Evolutionary conservation across 2,113 vertebrate species (phyloP), one percentile per base, ranked within the genome.

Genomic region (Diphyllodes magnificus): DNA sequence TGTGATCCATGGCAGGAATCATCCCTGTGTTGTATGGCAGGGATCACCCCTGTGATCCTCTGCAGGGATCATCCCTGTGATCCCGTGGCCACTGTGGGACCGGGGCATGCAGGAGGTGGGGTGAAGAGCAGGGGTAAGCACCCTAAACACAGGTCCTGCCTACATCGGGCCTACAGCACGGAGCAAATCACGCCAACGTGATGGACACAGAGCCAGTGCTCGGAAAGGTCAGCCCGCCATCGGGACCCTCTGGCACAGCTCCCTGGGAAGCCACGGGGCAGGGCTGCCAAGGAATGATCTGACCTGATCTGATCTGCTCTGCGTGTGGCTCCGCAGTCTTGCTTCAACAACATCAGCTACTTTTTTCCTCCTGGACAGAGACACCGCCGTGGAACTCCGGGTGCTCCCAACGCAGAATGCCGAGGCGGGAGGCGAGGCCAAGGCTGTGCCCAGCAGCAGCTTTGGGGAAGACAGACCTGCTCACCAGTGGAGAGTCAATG

Each of bases 151-250:
- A 50, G 14, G 13, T 75, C 53, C 21, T 6, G 3, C 73, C 73
- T 57, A 47, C 20, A 2, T 25, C 12, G 5, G 13, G 39, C 56
- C 57, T 44, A 25, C 3, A 4, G 77, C 70, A 68, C 0, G 1
- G 39, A 85, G 37, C 30, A 56, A 68, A 60, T 40, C 57, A 47
- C 0, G 1, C 39, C 7, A 24, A 44, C 1, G 1, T 0, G 5
- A 77, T 3, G n/a, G 56, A 51, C 3, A 3, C 0, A 0, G 37
- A 23, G 31, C 64, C 56, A 57, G 13, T 0, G 0, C 64, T 65
- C 1, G 1, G 54, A 69, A 39, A 51, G 51, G 27, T 17, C 47
- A 40, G 21, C 25, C 59, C 10, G 9, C 16, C 7, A 2, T 5
- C 3, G 30, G 30, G 40, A 89, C 28, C 53, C n/a, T 56, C 35